Evolutionary conservation across 2,888 invertebrate species (phyloP), one percentile per base, ranked within the genome.

Genomic region (Mechanitis messenoides): DNA sequence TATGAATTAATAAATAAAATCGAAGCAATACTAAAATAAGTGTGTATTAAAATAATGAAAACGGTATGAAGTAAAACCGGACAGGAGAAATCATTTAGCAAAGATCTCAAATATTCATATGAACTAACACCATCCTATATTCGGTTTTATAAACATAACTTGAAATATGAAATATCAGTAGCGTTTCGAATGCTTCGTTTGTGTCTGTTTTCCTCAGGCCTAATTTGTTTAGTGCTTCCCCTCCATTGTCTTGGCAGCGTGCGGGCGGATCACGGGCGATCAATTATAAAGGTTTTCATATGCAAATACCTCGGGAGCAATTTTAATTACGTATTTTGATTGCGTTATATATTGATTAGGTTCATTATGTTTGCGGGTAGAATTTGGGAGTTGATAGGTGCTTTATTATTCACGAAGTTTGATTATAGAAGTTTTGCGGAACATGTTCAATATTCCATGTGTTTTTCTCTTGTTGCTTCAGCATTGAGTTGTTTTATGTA

Each of bases 231-330:
- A 74, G 76, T 70, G 67, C 71, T 64, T 65, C 66, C 69, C 66
- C 59, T 55, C 63, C 69, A 75, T 81, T 81, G 81, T 82, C 81
- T 81, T 75, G 68, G 63, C 60, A 64, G 55, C 62, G 65, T 67
- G 70, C 70, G 67, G 69, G 69, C 72, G 73, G 72, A 71, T 68
- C 70, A 65, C 68, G 71, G 73, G 78, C 80, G 86, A 87, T 86
- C 86, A 83, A 86, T 87, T 84, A 87, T 80, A 82, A 76, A 81
- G 83, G 85, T 88, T 88, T 87, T 87, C 87, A 87, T 84, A 88
- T 87, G 87, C 85, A 87, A 88, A 88, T 87, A 76, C 77, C 79
- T 72, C 76, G 85, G 85, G 83, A 81, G 85, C 81, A 77, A 80
- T 87, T 85, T 85, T 87, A 86, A 88, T 88, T 85, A 83, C 80